Evolutionary conservation across 92 coral and sea anemone species (phyloP).

Genomic region (Palythoa caribaeorum): DNA sequence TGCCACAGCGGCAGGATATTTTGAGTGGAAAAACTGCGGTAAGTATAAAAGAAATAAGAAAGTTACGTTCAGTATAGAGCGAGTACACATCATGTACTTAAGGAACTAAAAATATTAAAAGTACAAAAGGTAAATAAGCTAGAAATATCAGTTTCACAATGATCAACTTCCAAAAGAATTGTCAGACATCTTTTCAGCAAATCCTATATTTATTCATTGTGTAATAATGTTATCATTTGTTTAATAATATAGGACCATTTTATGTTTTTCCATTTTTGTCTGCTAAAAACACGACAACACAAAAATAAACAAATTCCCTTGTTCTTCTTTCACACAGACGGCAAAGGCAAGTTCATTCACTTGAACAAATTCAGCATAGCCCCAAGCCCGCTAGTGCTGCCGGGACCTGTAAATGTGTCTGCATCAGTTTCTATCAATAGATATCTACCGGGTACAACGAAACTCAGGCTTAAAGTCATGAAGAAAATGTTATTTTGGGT

Average conservation of each 20-base stretch:
- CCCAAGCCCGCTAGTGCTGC: slow-evolving; percentile 58
- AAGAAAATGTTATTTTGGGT: slow-evolving; percentile 60
- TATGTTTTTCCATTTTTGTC: no score
- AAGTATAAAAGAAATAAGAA: not conserved
- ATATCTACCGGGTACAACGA: slow-evolving; percentile 55
- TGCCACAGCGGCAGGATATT: slow-evolving; percentile 20
- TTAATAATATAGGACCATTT: no score
- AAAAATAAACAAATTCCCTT: not conserved
- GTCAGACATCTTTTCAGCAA: no score
- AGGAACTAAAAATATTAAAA: no score
- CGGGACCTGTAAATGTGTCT: slow-evolving; percentile 55
- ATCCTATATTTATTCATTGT: no score
- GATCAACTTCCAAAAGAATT: no score
- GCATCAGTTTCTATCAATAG: slow-evolving; percentile 53
- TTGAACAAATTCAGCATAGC: slow-evolving; percentile 45
- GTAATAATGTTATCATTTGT: no score
- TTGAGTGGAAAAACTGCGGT: slow-evolving; percentile 34
- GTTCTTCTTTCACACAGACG: not conserved
- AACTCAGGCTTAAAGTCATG: slow-evolving; percentile 54
- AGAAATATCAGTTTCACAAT: no score
- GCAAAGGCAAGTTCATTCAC: slow-evolving; percentile 35
- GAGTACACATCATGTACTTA: no score
- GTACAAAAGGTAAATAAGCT: no score
- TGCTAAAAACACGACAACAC: no score
- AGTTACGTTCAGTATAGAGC: no score